Conservation (phyloP, 53 echinoderm and acorn worm species). For the Arbacia lixula region DNA sequence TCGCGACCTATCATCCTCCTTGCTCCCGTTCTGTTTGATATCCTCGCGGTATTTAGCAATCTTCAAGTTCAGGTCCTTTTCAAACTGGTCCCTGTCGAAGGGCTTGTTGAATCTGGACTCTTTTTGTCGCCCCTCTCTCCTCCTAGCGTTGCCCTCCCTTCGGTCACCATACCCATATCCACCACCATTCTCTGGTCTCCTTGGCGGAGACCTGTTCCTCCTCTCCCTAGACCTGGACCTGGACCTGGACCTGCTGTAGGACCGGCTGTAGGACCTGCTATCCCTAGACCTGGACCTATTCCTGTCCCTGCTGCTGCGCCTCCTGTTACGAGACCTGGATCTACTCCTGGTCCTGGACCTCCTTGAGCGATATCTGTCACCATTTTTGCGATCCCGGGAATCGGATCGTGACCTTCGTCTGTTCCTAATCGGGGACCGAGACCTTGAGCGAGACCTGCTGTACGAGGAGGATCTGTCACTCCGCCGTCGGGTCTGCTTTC, state of each 20-base stretch:
- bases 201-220: constrained; percentile 44
- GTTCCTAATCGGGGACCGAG: constrained; percentile 33
- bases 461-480: background rate
- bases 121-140: constrained; percentile 21
- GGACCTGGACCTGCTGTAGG: constrained; percentile 13
- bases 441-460: constrained; percentile 28
- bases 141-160: constrained; percentile 6
- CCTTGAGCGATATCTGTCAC: constrained; percentile 4
- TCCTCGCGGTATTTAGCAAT: constrained; percentile 74
- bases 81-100: constrained; percentile 31
- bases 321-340: constrained; percentile 43
- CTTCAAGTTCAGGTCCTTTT: constrained; percentile 65
- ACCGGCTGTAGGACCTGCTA: constrained; percentile 6
- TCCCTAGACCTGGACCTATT: background rate
- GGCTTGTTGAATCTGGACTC: background rate
- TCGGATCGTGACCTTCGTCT: constrained; percentile 50
- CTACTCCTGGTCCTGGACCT: constrained; percentile 30
- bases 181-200: background rate
- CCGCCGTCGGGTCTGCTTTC: constrained; percentile 10
- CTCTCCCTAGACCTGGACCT: background rate
- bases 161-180: background rate
- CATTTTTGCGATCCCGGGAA: constrained; percentile 18
- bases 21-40: constrained; percentile 66
- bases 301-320: constrained; percentile 8
- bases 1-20: background rate